Evolutionary conservation across 2,113 vertebrate species (phyloP), one percentile per base, ranked within the genome.

Genomic region (Pholis gunnellus): DNA sequence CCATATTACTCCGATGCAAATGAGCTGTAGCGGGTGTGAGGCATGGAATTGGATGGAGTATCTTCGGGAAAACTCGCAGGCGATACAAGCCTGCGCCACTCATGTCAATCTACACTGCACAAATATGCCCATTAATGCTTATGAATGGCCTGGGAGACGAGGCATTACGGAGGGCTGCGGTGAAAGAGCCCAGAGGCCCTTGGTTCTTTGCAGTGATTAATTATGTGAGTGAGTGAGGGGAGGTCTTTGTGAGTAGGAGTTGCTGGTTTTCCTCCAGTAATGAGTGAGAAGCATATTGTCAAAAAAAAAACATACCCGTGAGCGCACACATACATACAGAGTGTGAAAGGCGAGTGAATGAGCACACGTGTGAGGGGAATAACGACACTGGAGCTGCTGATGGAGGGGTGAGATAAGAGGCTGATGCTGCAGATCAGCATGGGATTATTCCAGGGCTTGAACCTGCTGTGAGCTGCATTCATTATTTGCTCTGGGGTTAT

Each of bases 1-100:
- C 34, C 66, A 36, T 14, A 71, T 81, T 50, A 77, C 78, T 70
- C 60, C 27, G 67, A 90, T 91, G 87, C 84, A 92, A 89, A 92
- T 89, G 67, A 83, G 88, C 73, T 65, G 67, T 27, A 69, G 81
- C 52, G 81, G 71, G 75, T 29, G 46, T 84, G 89, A 92, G 79
- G 85, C 82, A 81, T 78, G 60, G 70, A 76, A 71, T 7, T 29
- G 71, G 82, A 70, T 72, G 79, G n/a, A 66, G 81, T 42, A 50
- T 87, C 78, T 81, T 48, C 34, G 22, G 59, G 46, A 81, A 81
- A 81, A 71, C 68, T 77, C 50, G 42, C 67, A 57, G 72, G 69
- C 70, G 44, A 76, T 79, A 34, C 48, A 59, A 81, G 72, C 48
- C 25, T 9, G 68, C 67, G 56, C 66, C n/a, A 50, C 64, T 91